Base-by-base conservation (phyloP, 2,888 invertebrate species). In the Phyllotreta striolata region DNA sequence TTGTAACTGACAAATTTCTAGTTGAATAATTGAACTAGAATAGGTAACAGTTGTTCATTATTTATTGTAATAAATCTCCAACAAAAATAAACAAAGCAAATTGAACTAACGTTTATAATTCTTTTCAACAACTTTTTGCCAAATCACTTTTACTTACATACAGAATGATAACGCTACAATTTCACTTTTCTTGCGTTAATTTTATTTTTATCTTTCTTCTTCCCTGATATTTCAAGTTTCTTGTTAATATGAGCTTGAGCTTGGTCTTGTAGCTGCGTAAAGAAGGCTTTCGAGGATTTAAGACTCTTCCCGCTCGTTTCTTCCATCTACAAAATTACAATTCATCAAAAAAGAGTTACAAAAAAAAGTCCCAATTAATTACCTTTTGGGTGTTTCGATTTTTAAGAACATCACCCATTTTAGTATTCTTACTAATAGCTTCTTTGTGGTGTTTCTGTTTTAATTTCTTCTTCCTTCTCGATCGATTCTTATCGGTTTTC, bases 401-500 rank as follows among this genome's bases (percentile, higher is more conserved):
- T 74, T 90, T 91, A 71, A 82, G 77, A 73, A 89, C 80, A 79
- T 88, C 82, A 78, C 86, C 13, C 14, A 46, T 7, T 76, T 69
- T 87, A 87, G 1, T 81, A 71, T 84, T 82, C 74, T 81, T 73
- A 78, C 86, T 82, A 73, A 77, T 61, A 10, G 41, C 35, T 75
- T 84, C 77, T 39, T 57, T 61, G 14, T 85, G 80, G 63, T 84
- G 81, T 38, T 84, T 84, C 76, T 95, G 93, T 65, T 89, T 87
- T 52, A 87, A 83, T 81, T 97, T 97, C 84, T 95, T 96, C 79
- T 89, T 88, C 72, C 97, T 87, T 63, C 96, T 84, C 71, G 93
- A 93, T 54, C 96, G 87, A 71, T 95, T 95, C 81, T 90, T 94
- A 76, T 98, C 97, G 0, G 96, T 94, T 58, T 86, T 85, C 0